phyloP scores from a whole-genome alignment of 2,797 vertebrate species.

The Merluccius polli region DNA sequence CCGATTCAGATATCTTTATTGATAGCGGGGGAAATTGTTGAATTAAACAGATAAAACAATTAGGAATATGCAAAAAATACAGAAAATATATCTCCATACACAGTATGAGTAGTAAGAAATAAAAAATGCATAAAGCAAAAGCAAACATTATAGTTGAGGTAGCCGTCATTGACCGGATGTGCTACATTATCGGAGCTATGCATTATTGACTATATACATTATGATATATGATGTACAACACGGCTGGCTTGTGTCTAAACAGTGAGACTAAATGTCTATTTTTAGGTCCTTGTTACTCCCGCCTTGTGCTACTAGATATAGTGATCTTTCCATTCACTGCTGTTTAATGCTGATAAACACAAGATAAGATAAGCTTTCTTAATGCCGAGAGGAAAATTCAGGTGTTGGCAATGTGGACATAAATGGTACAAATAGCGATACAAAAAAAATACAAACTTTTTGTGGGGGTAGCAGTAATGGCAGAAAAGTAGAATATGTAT shows the following conservation, averaged over 20 bases:
- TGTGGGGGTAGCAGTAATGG: neutral
- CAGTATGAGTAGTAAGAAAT: neutral
- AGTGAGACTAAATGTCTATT: neutral
- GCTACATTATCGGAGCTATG: neutral
- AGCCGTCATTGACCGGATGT: neutral
- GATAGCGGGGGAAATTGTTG: neutral
- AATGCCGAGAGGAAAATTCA: neutral
- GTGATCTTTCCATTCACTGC: neutral
- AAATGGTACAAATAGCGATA: neutral
- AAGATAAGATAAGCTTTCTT: neutral
- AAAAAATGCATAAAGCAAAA: neutral
- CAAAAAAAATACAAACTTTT: neutral
- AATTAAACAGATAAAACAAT: no score
- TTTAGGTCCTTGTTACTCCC: neutral
- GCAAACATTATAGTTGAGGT: neutral
- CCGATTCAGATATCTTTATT: neutral
- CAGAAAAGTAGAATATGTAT: neutral
- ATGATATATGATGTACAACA: neutral
- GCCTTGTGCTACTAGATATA: neutral
- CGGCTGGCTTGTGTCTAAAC: neutral
- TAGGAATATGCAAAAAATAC: neutral
- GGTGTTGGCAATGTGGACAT: neutral
- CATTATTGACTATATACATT: neutral
- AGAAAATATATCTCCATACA: neutral
- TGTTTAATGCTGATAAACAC: neutral